phyloP scores from a whole-genome alignment of 2,888 invertebrate genomes.

The Cacoxenus indagator region DNA sequence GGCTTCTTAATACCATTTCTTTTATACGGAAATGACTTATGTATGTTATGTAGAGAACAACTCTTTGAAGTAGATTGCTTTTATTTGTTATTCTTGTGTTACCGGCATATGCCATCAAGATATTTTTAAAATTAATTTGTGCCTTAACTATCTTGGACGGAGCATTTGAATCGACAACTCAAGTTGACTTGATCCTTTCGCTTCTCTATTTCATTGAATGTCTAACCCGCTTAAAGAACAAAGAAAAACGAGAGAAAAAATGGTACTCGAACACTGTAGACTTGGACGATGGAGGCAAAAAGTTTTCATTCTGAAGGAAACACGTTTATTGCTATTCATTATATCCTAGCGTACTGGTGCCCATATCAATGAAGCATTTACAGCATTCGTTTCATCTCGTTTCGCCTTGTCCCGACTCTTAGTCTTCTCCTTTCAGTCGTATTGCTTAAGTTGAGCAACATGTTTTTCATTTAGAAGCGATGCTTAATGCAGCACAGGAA shows the following conservation, averaged over 20 bases:
- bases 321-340: slow-evolving; percentile 63
- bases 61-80: no score
- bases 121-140: no score
- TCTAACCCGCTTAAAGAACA: slow-evolving; percentile 23
- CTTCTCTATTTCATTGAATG: no score
- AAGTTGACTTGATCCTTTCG: no score
- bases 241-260: slow-evolving; percentile 40
- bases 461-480: slow-evolving; percentile 30
- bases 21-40: no score
- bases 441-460: background rate
- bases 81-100: no score
- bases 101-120: no score
- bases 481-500: slow-evolving; percentile 26
- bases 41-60: no score
- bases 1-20: no score
- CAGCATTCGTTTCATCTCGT: slow-evolving; percentile 24
- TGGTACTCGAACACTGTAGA: background rate
- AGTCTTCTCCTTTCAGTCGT: background rate
- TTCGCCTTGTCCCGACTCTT: background rate
- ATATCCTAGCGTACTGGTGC: slow-evolving; percentile 65
- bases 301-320: slow-evolving; percentile 40
- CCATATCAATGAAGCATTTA: slow-evolving; percentile 63
- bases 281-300: slow-evolving; percentile 29
- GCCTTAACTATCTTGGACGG: no score
- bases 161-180: no score